Evolutionary conservation across 92 coral and sea anemone species (phyloP).

Genomic region (Palythoa heliodiscus): DNA sequence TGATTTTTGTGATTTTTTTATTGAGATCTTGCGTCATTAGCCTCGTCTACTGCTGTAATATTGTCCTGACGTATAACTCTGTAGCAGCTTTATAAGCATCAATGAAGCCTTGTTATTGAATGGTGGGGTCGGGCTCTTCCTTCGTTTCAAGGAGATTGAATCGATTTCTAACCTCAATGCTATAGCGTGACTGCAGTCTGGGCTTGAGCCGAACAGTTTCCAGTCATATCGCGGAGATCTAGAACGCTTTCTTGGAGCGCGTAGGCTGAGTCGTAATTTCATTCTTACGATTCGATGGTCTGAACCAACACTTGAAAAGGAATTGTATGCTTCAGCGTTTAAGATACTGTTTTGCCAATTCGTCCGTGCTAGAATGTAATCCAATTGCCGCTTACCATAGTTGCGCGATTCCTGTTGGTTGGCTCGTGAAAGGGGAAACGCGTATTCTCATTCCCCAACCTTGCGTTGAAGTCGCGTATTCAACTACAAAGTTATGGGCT

Average conservation of each 20-base stretch:
- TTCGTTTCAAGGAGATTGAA: neutral
- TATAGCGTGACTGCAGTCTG: neutral
- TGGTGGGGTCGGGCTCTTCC: neutral
- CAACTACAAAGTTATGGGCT: neutral
- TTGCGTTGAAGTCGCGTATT: too few relatives aligned
- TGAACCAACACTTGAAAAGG: constrained; percentile 47
- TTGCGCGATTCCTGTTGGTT: too few relatives aligned
- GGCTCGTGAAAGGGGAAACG: constrained; percentile 33
- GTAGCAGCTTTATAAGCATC: neutral
- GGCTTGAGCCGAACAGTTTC: neutral
- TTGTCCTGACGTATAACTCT: neutral
- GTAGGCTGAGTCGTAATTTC: too few relatives aligned
- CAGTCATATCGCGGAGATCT: too few relatives aligned
- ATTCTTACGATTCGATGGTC: constrained; percentile 56
- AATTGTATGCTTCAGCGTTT: constrained; percentile 44
- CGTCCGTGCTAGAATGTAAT: constrained; percentile 40
- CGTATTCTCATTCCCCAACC: neutral
- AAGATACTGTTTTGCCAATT: constrained; percentile 62
- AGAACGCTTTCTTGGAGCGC: too few relatives aligned
- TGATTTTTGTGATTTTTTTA: too few relatives aligned
- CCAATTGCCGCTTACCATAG: constrained; percentile 44
- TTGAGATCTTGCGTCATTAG: too few relatives aligned
- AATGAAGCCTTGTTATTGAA: neutral
- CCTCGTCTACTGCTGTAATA: too few relatives aligned
- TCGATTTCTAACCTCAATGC: neutral